Evolutionary conservation across 1,140 invertebrate species (phyloP).

Genomic region (Cotesia glomerata): DNA sequence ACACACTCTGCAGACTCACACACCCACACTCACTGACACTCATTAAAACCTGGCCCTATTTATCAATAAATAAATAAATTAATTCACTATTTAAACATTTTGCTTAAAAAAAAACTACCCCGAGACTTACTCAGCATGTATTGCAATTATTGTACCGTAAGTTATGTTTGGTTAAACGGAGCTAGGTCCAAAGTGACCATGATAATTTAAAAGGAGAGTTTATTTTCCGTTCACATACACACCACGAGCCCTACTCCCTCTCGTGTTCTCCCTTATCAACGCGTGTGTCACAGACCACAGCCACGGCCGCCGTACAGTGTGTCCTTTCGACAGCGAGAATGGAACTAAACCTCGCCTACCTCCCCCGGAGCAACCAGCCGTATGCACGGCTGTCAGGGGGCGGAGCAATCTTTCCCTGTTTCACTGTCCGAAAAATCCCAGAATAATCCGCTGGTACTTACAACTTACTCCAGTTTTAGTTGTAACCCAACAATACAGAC

Average conservation of each 20-base stretch:
- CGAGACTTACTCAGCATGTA: no score
- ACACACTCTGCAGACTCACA: slow-evolving; percentile 1
- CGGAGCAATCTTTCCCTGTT: slow-evolving; percentile 4
- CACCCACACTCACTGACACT: background rate
- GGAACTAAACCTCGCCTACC: slow-evolving; percentile 32
- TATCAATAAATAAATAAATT: background rate
- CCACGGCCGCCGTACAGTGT: slow-evolving; percentile 7
- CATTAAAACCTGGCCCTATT: slow-evolving; percentile 9
- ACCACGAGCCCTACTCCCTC: background rate
- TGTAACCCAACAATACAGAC: no score
- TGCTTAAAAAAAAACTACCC: no score
- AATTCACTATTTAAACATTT: no score
- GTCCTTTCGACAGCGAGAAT: slow-evolving; percentile 21
- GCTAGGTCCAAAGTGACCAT: no score
- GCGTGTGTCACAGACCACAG: slow-evolving; percentile 4
- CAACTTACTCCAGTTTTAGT: background rate
- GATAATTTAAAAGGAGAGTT: no score
- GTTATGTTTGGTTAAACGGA: no score
- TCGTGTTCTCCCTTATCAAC: background rate
- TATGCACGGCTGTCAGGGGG: slow-evolving; percentile 28
- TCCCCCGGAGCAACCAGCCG: slow-evolving; percentile 20
- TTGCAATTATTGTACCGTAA: no score
- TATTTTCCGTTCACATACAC: background rate
- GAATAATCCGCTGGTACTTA: background rate
- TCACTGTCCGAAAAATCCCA: background rate